Percentiles rank a stretch among this genome's conserved stretches.
Conservation (phyloP, 64 coral and sea anemone species). For the Stichodactyla helianthus region DNA sequence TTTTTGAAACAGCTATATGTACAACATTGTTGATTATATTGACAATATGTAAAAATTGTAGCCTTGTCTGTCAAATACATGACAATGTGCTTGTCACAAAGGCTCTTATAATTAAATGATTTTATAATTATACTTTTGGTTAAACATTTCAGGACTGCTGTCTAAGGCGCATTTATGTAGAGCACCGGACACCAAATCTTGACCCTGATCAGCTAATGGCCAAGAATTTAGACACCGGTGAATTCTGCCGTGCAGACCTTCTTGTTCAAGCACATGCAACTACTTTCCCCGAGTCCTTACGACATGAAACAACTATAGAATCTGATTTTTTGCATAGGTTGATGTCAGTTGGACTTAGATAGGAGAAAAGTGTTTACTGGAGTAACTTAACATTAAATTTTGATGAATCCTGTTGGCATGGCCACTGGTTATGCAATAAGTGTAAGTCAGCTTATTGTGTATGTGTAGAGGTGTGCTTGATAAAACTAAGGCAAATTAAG, state of each 20-base stretch:
- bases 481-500: too few relatives aligned
- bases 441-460: too few relatives aligned
- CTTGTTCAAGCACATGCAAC: slow-evolving; percentile 27
- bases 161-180: slow-evolving; percentile 64
- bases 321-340: slow-evolving; percentile 3
- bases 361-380: not conserved
- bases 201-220: slow-evolving; percentile 84
- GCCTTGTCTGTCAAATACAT: too few relatives aligned
- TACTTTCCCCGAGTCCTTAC: slow-evolving; percentile 4
- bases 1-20: too few relatives aligned
- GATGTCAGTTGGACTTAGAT: slow-evolving; percentile 11
- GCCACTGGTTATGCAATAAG: too few relatives aligned
- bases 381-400: too few relatives aligned
- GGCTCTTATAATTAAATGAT: too few relatives aligned
- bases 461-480: too few relatives aligned
- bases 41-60: too few relatives aligned
- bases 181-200: slow-evolving; percentile 67
- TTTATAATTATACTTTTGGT: not conserved
- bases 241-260: slow-evolving; percentile 87
- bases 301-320: slow-evolving; percentile 3
- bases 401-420: too few relatives aligned
- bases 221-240: slow-evolving; percentile 82
- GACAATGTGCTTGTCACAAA: too few relatives aligned
- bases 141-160: slow-evolving; percentile 59
- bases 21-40: too few relatives aligned